phyloP scores from a whole-genome alignment of 2,797 vertebrate genomes.

The Hylomyscus alleni region DNA sequence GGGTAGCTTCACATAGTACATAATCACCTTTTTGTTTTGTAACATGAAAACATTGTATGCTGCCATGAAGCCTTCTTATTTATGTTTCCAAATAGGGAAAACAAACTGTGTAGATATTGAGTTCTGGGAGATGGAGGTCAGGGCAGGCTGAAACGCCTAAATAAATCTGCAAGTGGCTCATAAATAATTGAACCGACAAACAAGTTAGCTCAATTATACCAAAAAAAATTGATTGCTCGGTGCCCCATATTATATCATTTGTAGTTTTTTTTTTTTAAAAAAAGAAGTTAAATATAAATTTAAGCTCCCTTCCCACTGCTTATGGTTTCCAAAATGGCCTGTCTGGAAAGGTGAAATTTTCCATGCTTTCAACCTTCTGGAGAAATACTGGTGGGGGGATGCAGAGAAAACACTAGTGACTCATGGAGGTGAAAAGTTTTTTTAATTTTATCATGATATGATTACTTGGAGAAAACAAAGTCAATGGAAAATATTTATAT shows the following conservation, averaged over 20 bases:
- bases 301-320: constrained; percentile 41
- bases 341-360: constrained; percentile 82
- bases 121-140: constrained; percentile 53
- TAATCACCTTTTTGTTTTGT: constrained; percentile 48
- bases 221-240: constrained; percentile 64
- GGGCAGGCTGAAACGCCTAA: constrained; percentile 67
- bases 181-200: constrained; percentile 77
- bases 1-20: constrained; percentile 7
- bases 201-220: constrained; percentile 76
- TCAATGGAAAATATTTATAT: not conserved
- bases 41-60: constrained; percentile 59
- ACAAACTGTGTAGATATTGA: constrained; percentile 36
- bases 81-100: constrained; percentile 8
- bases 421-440: constrained; percentile 39
- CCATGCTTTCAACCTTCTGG: constrained; percentile 69
- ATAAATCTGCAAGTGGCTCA: constrained; percentile 79
- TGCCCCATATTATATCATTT: constrained; percentile 62
- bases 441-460: constrained; percentile 66
- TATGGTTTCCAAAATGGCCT: constrained; percentile 63
- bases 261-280: constrained; percentile 27
- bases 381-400: not conserved
- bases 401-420: constrained; percentile 54
- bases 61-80: constrained; percentile 62
- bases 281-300: constrained; percentile 79
- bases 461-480: constrained; percentile 19